Base-by-base conservation (phyloP, 2,113 vertebrate species). In the Scatophagus argus region DNA sequence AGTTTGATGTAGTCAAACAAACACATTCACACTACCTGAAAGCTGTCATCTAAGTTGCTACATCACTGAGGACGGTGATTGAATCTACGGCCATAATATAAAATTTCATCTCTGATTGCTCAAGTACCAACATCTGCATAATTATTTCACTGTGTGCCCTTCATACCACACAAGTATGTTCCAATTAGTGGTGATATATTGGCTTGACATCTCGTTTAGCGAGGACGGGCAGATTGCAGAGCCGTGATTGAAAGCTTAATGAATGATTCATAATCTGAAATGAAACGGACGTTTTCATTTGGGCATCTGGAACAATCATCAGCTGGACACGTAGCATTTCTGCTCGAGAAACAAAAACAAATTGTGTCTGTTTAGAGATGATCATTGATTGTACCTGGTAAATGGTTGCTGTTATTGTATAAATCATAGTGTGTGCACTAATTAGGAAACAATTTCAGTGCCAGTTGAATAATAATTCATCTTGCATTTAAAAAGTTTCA, bases 171-270 rank as follows among this genome's bases (percentile, higher is more conserved):
- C 46, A 55, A 85, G 58, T 62, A 71, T 80, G 87, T 80, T 89
- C 68, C 81, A 86, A 88, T 89, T 89, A 88, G 82, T 16, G 74
- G 21, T 79, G 65, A 83, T 83, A 38, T 82, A 78, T 87, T 88
- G 79, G 75, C 79, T 80, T 78, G 86, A 92, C 88, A 81, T 81
- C 81, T 89, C 31, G 51, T 83, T 90, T 81, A 76, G 68, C 31
- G 66, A 64, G 52, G 69, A 80, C 5, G 6, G 73, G 69, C 76
- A 79, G 56, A 83, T 76, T 74, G 78, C 74, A 58, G 64, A 69
- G 69, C 68, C 70, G 5, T 85, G 86, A 89, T 87, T 84, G 85
- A 87, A 89, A 59, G 44, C 66, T 72, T 84, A 84, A 88, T 90
- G 82, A 87, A 87, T 85, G 79, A 85, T 77, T 87, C 82, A 83